Evolutionary conservation across 2,797 vertebrate species (phyloP).

Genomic region (Argya squamiceps): DNA sequence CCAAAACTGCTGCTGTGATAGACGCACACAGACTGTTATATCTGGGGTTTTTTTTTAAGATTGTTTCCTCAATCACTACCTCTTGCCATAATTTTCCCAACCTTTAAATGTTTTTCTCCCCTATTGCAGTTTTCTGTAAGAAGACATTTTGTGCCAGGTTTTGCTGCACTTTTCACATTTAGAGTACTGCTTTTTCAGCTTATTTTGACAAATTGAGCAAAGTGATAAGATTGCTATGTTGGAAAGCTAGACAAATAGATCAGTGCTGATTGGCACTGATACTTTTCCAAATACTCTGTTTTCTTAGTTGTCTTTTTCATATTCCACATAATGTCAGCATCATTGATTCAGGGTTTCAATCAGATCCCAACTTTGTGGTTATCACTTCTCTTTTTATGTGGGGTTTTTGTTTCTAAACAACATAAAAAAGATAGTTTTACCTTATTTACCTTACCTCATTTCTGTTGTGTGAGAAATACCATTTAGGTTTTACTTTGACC

Average conservation of each 20-base stretch:
- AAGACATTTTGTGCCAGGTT: neutral
- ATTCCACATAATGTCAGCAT: neutral
- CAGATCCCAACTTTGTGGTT: neutral
- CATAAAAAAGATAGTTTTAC: neutral
- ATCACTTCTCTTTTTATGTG: accelerated
- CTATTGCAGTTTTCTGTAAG: neutral
- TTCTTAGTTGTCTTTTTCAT: neutral
- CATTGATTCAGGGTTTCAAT: neutral
- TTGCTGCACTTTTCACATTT: neutral
- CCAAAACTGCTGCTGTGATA: neutral
- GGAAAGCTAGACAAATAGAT: neutral
- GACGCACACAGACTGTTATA: accelerated
- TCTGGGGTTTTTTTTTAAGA: neutral
- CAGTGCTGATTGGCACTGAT: neutral
- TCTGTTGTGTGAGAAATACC: neutral
- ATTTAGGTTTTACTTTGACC: neutral
- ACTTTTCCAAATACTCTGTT: neutral
- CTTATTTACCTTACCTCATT: neutral
- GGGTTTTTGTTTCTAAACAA: neutral
- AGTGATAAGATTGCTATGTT: neutral
- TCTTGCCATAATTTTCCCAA: neutral
- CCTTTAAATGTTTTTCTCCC: neutral
- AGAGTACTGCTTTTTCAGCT: neutral
- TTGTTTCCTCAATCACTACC: neutral
- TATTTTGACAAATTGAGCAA: constrained; percentile 1